Percentiles rank a stretch among this genome's conserved stretches.
Conservation (phyloP, 2,797 vertebrate species). For the Carduelis carduelis region DNA sequence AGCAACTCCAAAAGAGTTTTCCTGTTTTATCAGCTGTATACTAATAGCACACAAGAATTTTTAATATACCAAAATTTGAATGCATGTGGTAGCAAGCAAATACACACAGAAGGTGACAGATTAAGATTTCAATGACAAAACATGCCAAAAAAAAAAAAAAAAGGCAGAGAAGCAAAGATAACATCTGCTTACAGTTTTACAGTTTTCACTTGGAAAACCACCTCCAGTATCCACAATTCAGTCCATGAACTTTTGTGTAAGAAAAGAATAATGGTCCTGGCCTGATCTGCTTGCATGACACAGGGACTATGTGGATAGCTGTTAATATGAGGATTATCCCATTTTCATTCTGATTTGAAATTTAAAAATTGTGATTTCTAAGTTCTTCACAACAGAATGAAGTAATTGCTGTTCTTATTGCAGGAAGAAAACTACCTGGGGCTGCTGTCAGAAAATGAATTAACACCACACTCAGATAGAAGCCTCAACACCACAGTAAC, state of each 20-base stretch:
- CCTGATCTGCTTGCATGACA: background rate
- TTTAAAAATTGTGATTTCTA: fast-evolving
- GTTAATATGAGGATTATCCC: background rate
- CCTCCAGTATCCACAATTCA: background rate
- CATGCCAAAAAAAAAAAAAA: background rate
- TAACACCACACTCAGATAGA: background rate
- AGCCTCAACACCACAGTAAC: background rate
- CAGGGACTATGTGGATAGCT: background rate
- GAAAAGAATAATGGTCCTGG: background rate
- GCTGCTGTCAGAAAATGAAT: background rate
- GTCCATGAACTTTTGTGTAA: background rate
- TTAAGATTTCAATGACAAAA: background rate
- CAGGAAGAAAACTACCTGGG: background rate
- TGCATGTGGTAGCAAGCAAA: background rate
- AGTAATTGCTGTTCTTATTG: background rate
- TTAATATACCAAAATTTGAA: background rate
- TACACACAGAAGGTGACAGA: background rate
- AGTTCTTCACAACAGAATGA: background rate
- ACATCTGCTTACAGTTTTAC: background rate
- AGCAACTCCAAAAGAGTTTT: background rate
- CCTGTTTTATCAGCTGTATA: background rate
- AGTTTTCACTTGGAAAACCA: background rate
- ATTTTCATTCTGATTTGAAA: background rate
- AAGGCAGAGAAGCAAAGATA: background rate
- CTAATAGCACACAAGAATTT: background rate